Percentiles rank a stretch among this genome's conserved stretches.
Conservation (phyloP, 2,113 vertebrate species). For the Spea bombifrons region DNA sequence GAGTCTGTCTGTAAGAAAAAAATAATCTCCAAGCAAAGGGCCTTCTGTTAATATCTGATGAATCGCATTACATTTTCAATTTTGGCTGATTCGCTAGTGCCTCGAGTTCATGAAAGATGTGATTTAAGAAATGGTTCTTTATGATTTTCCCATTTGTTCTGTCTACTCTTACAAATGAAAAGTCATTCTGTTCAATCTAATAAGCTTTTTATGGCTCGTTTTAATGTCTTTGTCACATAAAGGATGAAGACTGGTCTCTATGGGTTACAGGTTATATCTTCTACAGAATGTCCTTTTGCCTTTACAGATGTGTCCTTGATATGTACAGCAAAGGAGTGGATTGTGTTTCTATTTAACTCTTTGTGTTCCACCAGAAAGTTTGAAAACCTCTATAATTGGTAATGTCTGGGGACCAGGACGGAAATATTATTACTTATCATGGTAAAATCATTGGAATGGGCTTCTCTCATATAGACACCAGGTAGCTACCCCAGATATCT, state of each 20-base stretch:
- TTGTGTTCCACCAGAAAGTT: not conserved
- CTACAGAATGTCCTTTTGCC: not conserved
- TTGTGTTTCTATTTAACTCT: not conserved
- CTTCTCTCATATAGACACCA: too few relatives aligned
- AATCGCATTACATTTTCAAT: not conserved
- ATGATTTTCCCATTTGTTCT: constrained; percentile 6
- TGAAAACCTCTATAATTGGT: too few relatives aligned
- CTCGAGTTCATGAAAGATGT: not conserved
- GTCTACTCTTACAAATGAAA: not conserved
- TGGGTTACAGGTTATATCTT: constrained; percentile 11
- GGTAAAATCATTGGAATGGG: too few relatives aligned
- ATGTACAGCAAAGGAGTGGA: not conserved
- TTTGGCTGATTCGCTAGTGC: not conserved
- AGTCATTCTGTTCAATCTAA: constrained; percentile 26
- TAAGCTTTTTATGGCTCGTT: not conserved
- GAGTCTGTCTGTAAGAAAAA: not conserved
- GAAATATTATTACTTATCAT: too few relatives aligned
- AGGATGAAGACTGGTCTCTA: not conserved
- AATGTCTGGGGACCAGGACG: too few relatives aligned
- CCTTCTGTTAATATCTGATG: constrained; percentile 16
- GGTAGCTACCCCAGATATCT: too few relatives aligned
- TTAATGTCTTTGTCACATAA: constrained; percentile 4
- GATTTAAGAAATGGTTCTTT: constrained; percentile 18
- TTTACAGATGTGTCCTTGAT: constrained; percentile 11
- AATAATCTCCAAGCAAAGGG: not conserved